Percentiles rank a stretch among this genome's conserved stretches.
These are phyloP conservation scores for Botrylloides violaceus DNA, from an alignment of 23 tunicate species.

Conservation along the genomic window DNA sequence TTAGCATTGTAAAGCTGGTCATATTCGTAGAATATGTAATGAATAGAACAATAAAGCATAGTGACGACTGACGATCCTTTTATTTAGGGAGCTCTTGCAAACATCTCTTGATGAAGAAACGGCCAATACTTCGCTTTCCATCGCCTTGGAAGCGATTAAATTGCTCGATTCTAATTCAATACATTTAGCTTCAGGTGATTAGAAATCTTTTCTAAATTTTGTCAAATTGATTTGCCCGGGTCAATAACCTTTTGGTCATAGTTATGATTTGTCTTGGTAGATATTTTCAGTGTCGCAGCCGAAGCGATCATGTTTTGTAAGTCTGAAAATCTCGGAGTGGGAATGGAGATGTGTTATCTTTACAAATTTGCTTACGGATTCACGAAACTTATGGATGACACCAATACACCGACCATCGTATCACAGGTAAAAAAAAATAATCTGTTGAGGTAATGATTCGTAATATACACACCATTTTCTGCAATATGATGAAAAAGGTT, in stretches of 20 bases:
- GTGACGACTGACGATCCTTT: no score
- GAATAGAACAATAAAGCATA: no score
- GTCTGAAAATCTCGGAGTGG: background rate
- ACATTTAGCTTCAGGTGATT: background rate
- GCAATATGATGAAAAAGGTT: no score
- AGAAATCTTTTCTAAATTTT: background rate
- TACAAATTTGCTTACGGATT: background rate
- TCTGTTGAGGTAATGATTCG: no score
- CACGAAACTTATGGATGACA: background rate
- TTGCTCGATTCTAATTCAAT: background rate
- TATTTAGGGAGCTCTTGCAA: background rate
- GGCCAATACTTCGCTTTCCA: background rate
- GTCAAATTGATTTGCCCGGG: background rate
- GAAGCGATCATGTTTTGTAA: slow-evolving; percentile 17
- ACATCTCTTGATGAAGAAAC: background rate
- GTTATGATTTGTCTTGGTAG: background rate
- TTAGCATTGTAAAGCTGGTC: no score
- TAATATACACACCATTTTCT: no score
- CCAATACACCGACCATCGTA: no score
- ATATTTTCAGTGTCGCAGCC: background rate
- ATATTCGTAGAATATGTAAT: no score
- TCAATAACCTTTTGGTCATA: no score
- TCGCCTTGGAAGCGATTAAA: background rate
- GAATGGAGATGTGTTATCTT: slow-evolving; percentile 12
- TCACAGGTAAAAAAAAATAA: no score